A percentile compares a stretch with the other conserved stretches of the same genome.
Conservation (phyloP, 2,113 vertebrate species). For the Lagopus muta region DNA sequence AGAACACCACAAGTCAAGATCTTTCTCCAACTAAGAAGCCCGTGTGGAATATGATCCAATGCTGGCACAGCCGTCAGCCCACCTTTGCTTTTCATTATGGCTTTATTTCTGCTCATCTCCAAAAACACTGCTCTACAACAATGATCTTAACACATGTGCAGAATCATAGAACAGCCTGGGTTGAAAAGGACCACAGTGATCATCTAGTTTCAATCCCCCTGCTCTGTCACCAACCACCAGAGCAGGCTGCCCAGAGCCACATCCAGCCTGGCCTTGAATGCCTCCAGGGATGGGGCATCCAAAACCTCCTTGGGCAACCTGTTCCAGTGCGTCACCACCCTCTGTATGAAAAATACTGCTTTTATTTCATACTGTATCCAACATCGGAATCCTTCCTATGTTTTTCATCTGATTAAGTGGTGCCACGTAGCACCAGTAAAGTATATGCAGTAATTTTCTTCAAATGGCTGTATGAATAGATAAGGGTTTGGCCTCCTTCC, state of each 20-base stretch:
- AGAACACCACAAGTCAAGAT: background rate
- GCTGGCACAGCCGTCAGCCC: background rate
- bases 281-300: no score
- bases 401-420: background rate
- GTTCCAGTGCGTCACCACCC: no score
- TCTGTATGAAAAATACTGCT: background rate
- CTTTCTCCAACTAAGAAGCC: background rate
- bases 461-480: background rate
- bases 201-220: no score
- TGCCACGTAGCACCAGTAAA: background rate
- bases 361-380: background rate
- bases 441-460: background rate
- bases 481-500: background rate
- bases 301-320: no score
- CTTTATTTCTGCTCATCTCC: constrained; percentile 1
- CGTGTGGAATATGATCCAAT: background rate
- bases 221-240: no score
- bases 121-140: background rate
- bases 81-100: background rate
- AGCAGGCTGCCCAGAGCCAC: no score
- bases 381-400: background rate
- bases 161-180: background rate
- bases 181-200: no score
- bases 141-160: background rate
- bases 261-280: no score